These are phyloP conservation scores for Sturnus vulgaris DNA, from an alignment of 2,113 vertebrate genomes.

Conservation along the genomic window DNA sequence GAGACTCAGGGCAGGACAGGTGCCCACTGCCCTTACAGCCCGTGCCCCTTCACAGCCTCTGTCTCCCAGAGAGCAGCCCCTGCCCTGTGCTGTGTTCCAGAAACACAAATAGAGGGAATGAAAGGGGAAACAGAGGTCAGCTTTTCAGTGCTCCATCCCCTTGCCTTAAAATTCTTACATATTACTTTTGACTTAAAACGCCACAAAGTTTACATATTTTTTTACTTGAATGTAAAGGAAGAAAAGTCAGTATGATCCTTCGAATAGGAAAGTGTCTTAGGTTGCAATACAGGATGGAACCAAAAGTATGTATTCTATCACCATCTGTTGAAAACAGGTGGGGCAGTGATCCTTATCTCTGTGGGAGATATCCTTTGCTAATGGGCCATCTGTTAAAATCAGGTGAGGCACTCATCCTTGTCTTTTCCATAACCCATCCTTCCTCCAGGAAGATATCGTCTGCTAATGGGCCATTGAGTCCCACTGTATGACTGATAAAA, in stretches of 20 bases:
- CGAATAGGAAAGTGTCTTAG: neutral
- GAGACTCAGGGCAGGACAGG: rapidly evolving
- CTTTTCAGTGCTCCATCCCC: rapidly evolving
- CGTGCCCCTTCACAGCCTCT: neutral
- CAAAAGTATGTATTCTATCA: too few species aligned
- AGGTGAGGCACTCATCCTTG: too few species aligned
- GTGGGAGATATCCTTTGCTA: too few species aligned
- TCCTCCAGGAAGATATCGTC: too few species aligned
- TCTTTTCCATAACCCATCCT: too few species aligned
- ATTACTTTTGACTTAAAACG: neutral
- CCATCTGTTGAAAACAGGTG: too few species aligned
- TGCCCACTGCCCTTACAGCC: too few species aligned
- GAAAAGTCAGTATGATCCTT: neutral
- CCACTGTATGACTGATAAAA: too few species aligned
- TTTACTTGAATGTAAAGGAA: neutral
- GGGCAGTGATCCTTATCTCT: too few species aligned
- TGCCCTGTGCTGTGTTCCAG: neutral
- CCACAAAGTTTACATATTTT: neutral
- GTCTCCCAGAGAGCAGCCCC: neutral
- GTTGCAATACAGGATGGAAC: too few species aligned
- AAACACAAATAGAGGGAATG: neutral
- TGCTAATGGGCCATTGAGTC: too few species aligned
- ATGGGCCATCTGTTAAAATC: too few species aligned
- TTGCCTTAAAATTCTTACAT: neutral
- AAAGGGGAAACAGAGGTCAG: neutral